Conservation (phyloP, 2,888 invertebrate genomes). For the Dichetophora obliterata region DNA sequence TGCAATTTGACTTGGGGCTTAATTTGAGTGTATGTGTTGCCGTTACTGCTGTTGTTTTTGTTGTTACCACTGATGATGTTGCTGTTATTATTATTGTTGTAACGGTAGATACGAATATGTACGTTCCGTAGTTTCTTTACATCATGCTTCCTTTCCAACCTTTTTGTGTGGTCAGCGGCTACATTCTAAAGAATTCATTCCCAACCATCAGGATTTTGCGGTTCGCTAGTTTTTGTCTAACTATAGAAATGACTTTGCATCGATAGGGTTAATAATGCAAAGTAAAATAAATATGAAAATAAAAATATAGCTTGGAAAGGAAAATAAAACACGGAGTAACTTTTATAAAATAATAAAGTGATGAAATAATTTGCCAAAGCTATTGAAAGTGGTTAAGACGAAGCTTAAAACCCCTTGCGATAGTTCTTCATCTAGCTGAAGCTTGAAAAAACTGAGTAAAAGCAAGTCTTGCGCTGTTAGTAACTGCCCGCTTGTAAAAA, state of each 20-base stretch:
- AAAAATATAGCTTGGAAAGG: no score
- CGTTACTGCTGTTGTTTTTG: conserved; percentile 10
- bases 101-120: conserved; percentile 21
- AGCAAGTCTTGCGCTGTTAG: no score
- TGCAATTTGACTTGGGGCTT: conserved; percentile 18
- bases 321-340: no score
- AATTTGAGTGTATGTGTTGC: conserved; percentile 8
- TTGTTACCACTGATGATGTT: conserved; percentile 2
- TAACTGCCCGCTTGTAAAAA: no score
- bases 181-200: neutral
- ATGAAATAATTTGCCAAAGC: no score
- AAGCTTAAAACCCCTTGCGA: no score
- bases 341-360: no score
- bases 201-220: conserved; percentile 31
- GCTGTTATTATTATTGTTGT: conserved; percentile 20
- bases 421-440: no score
- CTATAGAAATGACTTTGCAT: neutral
- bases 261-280: no score
- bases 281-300: no score
- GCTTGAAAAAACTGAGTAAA: no score
- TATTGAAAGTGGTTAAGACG: no score
- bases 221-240: conserved; percentile 15
- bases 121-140: neutral
- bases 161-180: conserved; percentile 18
- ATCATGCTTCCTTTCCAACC: neutral